Evolutionary conservation across 2,888 invertebrate genomes (phyloP).

Genomic region (Parnassius smintheus): DNA sequence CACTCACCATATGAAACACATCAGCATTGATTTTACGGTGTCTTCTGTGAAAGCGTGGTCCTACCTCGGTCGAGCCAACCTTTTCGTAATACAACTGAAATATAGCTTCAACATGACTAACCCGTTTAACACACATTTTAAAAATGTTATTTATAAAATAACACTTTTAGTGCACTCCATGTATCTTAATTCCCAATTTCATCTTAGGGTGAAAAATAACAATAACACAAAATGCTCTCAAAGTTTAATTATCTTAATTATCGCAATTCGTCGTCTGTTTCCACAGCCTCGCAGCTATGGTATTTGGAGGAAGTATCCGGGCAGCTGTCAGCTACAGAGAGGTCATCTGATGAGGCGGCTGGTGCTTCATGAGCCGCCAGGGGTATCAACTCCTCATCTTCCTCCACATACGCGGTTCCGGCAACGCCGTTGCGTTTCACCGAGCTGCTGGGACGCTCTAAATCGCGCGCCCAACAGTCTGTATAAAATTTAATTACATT

Average conservation of each 20-base stretch:
- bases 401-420: conserved; percentile 42
- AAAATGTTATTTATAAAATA: too few relatives aligned
- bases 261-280: conserved; percentile 78
- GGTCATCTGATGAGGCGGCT: conserved; percentile 82
- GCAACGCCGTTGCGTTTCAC: conserved; percentile 53
- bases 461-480: conserved; percentile 66
- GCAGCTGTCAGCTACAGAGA: conserved; percentile 86
- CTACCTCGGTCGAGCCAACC: too few relatives aligned
- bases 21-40: too few relatives aligned
- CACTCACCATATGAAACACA: too few relatives aligned
- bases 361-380: conserved; percentile 82
- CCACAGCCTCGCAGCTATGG: conserved; percentile 88
- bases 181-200: too few relatives aligned
- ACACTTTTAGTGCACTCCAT: too few relatives aligned
- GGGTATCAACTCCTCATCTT: conserved; percentile 83
- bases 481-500: conserved; percentile 12
- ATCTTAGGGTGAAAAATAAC: neutral
- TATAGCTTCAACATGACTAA: too few relatives aligned
- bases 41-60: too few relatives aligned
- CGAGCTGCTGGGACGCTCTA: conserved; percentile 32
- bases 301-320: conserved; percentile 88
- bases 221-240: neutral
- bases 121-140: too few relatives aligned
- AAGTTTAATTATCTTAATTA: conserved; percentile 40
- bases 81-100: too few relatives aligned